These are phyloP conservation scores for Pseudorasbora parva DNA, from an alignment of 2,113 vertebrate genomes.

Conservation along the genomic window DNA sequence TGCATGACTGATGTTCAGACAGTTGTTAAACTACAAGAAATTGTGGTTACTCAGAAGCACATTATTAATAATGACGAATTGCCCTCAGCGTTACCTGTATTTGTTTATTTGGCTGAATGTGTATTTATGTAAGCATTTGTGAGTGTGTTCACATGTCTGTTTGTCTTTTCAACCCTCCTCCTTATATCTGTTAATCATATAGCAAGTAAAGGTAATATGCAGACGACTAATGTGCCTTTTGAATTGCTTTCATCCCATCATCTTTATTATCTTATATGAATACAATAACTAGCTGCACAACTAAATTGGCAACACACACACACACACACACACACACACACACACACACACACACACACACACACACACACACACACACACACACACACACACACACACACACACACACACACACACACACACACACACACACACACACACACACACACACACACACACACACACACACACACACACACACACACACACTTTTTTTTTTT, in stretches of 20 bases:
- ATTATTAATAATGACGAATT: slow-evolving; percentile 6
- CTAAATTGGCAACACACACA: no score
- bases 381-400: no score
- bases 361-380: no score
- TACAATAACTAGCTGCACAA: no score
- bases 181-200: not conserved
- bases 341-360: no score
- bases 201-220: slow-evolving; percentile 8
- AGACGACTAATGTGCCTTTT: not conserved
- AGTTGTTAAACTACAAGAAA: slow-evolving; percentile 7
- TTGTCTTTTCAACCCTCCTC: not conserved
- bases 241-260: not conserved
- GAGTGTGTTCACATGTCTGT: not conserved
- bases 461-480: no score
- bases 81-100: not conserved
- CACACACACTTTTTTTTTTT: no score
- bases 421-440: no score
- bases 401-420: no score
- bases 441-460: no score
- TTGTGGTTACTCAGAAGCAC: not conserved
- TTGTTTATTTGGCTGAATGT: not conserved
- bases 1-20: slow-evolving; percentile 4
- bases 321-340: no score
- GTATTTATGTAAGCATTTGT: not conserved
- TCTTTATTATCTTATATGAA: not conserved